These are phyloP conservation scores for Sympetrum striolatum DNA, from an alignment of 2,888 invertebrate genomes.

Conservation along the genomic window DNA sequence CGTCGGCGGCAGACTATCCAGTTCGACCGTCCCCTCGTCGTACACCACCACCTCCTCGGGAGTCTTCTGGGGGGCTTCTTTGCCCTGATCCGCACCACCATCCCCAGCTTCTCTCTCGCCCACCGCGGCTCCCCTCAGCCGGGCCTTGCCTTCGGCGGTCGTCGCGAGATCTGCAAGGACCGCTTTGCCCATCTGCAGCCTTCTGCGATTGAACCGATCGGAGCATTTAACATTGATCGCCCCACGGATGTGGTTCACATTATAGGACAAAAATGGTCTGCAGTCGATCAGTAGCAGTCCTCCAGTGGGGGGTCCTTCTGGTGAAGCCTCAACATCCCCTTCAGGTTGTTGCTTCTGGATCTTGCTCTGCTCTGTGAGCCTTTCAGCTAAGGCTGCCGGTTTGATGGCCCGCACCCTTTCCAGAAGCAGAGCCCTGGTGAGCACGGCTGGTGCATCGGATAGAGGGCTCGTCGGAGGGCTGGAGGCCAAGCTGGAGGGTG, in stretches of 20 bases:
- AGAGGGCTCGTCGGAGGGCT: conserved; percentile 53
- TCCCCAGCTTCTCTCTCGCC: not conserved
- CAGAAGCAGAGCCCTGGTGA: conserved; percentile 63
- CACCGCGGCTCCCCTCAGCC: conserved; percentile 56
- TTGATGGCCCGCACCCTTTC: conserved; percentile 63
- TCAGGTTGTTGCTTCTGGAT: not conserved
- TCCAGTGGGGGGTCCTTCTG: not conserved
- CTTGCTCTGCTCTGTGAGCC: not conserved
- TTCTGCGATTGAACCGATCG: conserved; percentile 71
- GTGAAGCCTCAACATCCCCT: not conserved
- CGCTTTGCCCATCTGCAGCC: conserved; percentile 72
- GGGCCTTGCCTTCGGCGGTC: conserved; percentile 69
- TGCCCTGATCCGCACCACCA: not conserved
- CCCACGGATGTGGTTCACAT: conserved; percentile 72
- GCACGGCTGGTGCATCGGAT: conserved; percentile 64
- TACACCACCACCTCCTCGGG: conserved; percentile 72
- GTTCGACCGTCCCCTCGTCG: conserved; percentile 71
- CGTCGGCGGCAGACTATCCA: conserved; percentile 65
- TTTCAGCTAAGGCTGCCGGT: conserved; percentile 61
- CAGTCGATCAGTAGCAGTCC: conserved; percentile 68
- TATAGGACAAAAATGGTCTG: conserved; percentile 74
- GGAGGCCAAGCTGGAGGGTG: conserved; percentile 24
- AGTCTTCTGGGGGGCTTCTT: conserved; percentile 54
- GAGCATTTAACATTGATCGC: conserved; percentile 76
- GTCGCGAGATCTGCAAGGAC: conserved; percentile 71